Evolutionary conservation across 2,113 vertebrate species (phyloP).

Genomic region (Pedetes capensis): DNA sequence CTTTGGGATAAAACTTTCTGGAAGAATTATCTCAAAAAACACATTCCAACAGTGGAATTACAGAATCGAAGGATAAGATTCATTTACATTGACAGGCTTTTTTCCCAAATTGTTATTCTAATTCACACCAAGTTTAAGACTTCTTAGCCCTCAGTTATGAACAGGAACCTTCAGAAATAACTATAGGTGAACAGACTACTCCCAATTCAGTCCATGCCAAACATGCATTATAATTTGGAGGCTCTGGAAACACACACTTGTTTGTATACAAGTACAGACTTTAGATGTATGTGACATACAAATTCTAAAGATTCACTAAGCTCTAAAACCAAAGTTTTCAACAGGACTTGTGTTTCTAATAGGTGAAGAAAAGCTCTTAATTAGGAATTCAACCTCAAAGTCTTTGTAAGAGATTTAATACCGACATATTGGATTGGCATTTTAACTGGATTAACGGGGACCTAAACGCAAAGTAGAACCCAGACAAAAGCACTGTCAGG

Average conservation of each 20-base stretch:
- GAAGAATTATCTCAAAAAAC: not conserved
- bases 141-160: not conserved
- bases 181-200: not conserved
- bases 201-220: not conserved
- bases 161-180: not conserved
- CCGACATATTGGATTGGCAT: not conserved
- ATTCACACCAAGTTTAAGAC: not conserved
- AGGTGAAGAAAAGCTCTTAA: slow-evolving; percentile 21
- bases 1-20: not conserved
- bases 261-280: not conserved
- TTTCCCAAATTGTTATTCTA: not conserved
- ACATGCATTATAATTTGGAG: not conserved
- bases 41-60: not conserved
- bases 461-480: not conserved
- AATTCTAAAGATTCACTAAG: slow-evolving; percentile 26
- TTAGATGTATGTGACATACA: not conserved
- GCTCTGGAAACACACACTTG: not conserved
- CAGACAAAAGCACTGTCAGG: slow-evolving; percentile 17
- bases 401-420: slow-evolving; percentile 5
- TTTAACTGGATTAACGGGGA: slow-evolving; percentile 51
- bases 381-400: slow-evolving; percentile 30
- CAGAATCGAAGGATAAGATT: slow-evolving; percentile 11
- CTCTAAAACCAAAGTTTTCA: slow-evolving; percentile 9
- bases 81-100: not conserved
- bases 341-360: not conserved